Conservation (phyloP, 2,797 vertebrate species). For the Rhinogobio ventralis region DNA sequence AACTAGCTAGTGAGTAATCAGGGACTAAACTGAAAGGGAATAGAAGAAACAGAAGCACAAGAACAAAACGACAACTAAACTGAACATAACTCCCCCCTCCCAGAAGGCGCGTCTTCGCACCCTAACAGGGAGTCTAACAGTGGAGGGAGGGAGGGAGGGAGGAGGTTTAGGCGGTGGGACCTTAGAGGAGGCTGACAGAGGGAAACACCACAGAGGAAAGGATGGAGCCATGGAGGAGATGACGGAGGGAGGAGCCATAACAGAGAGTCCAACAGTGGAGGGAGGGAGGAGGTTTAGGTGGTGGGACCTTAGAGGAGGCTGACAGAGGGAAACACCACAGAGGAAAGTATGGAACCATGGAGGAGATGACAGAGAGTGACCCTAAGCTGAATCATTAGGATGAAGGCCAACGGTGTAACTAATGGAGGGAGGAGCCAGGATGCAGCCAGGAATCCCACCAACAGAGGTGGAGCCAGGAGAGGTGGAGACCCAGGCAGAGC, state of each 20-base stretch:
- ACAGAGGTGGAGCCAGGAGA: background rate
- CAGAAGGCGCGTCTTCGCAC: background rate
- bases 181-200: background rate
- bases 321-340: background rate
- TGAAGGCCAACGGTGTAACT: background rate
- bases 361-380: background rate
- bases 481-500: background rate
- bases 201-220: background rate
- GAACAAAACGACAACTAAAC: background rate
- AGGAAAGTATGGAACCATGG: background rate
- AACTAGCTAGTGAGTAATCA: background rate
- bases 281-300: background rate
- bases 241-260: background rate
- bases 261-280: background rate
- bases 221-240: background rate
- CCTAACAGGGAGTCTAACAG: background rate
- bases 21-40: background rate
- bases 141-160: background rate
- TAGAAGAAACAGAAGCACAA: background rate
- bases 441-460: background rate
- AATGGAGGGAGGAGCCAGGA: background rate
- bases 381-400: background rate
- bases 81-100: background rate
- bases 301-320: background rate
- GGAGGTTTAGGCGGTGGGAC: background rate